phyloP scores from a whole-genome alignment of 2,888 invertebrate genomes.

The Idaea biselata region DNA sequence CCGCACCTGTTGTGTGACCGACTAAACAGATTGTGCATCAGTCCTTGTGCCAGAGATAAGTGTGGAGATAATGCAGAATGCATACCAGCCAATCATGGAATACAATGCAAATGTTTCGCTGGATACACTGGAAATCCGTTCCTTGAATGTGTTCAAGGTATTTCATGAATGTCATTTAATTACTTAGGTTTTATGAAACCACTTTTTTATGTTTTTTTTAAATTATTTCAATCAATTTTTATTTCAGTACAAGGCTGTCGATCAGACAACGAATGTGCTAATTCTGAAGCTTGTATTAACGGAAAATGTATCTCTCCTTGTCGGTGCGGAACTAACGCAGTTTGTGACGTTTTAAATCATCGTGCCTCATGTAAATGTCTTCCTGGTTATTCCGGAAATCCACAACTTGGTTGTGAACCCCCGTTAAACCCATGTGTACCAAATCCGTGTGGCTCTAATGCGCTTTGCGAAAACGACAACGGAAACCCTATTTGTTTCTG shows the following conservation, averaged over 20 bases:
- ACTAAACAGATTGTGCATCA: constrained; percentile 90
- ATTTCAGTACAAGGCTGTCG: constrained; percentile 85
- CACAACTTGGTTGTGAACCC: constrained; percentile 84
- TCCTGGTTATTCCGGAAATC: constrained; percentile 90
- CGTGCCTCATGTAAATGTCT: constrained; percentile 90
- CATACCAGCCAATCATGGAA: constrained; percentile 86
- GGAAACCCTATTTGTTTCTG: constrained; percentile 94
- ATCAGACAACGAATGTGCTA: constrained; percentile 85
- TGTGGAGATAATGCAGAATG: constrained; percentile 92
- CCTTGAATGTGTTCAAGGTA: constrained; percentile 84
- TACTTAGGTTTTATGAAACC: constrained; percentile 6
- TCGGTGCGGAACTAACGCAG: constrained; percentile 88
- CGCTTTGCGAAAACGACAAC: constrained; percentile 90
- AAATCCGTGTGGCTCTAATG: constrained; percentile 93
- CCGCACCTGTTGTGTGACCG: constrained; percentile 92
- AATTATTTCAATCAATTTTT: constrained; percentile 10
- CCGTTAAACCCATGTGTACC: constrained; percentile 90
- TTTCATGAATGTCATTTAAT: constrained; percentile 25
- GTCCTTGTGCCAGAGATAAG: constrained; percentile 88
- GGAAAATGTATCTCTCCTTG: constrained; percentile 89
- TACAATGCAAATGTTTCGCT: constrained; percentile 86
- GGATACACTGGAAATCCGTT: constrained; percentile 90
- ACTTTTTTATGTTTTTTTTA: neutral
- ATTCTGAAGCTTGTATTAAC: constrained; percentile 88
- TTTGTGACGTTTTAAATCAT: constrained; percentile 91